phyloP scores from a whole-genome alignment of 23 tunicate genomes.

The Corella eumyota region DNA sequence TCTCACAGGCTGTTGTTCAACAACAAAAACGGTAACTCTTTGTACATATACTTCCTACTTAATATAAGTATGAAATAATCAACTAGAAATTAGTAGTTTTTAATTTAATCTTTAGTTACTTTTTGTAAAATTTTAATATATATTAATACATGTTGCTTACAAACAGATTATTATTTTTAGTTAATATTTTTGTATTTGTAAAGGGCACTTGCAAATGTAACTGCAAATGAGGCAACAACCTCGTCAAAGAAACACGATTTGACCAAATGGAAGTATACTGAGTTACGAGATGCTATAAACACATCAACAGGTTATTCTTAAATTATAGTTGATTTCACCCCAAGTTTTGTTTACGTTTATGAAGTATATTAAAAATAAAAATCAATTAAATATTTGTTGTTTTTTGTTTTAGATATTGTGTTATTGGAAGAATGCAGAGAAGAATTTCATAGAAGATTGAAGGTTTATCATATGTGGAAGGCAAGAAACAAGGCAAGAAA shows the following conservation, averaged over 20 bases:
- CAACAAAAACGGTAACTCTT: constrained; percentile 70
- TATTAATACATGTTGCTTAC: too few species aligned
- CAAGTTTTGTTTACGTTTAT: not conserved
- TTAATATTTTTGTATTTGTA: not conserved
- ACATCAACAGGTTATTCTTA: constrained; percentile 70
- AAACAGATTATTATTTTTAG: too few species aligned
- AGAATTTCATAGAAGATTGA: constrained; percentile 90
- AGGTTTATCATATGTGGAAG: constrained; percentile 96
- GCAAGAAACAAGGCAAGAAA: constrained; percentile 72
- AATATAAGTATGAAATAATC: too few species aligned
- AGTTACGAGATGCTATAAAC: constrained; percentile 90
- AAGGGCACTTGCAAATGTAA: constrained; percentile 15
- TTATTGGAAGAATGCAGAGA: constrained; percentile 83
- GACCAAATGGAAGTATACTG: constrained; percentile 80
- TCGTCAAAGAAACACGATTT: constrained; percentile 41
- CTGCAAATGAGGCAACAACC: not conserved
- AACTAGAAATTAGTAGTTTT: too few species aligned
- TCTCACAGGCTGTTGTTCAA: constrained; percentile 27
- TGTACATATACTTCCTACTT: too few species aligned
- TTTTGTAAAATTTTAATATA: too few species aligned
- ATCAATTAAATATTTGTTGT: not conserved
- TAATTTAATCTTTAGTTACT: too few species aligned
- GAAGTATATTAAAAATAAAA: not conserved
- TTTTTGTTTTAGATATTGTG: constrained; percentile 58
- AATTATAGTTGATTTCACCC: not conserved